Conservation (phyloP, 2,888 invertebrate species). For the Sinotaia quadrata region DNA sequence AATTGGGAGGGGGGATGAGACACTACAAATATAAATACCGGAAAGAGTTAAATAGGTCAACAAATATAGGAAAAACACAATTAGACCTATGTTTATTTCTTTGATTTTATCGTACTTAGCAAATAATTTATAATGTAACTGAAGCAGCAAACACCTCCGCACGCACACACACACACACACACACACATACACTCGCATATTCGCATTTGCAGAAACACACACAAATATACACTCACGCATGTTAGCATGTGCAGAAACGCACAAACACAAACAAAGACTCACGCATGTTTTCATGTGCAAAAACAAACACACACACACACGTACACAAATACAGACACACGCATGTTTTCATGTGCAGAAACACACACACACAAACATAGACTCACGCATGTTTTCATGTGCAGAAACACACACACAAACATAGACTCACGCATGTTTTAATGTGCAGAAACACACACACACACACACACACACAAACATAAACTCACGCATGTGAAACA, state of each 20-base stretch:
- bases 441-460: conserved; percentile 3
- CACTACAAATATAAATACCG: too few relatives aligned
- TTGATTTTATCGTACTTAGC: too few relatives aligned
- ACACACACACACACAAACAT: conserved; percentile 10
- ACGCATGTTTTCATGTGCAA: neutral
- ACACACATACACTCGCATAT: too few relatives aligned
- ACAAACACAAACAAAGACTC: neutral
- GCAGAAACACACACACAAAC: neutral
- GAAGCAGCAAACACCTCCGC: neutral
- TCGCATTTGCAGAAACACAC: too few relatives aligned
- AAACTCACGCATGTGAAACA: neutral
- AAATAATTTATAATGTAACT: too few relatives aligned
- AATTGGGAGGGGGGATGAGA: too few relatives aligned
- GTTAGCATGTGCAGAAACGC: neutral
- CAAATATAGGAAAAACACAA: too few relatives aligned
- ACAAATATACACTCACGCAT: neutral
- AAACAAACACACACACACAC: neutral
- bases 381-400: neutral
- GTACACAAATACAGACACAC: neutral
- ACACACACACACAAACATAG: neutral
- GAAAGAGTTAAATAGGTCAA: too few relatives aligned
- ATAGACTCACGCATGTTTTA: neutral
- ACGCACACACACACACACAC: conserved; percentile 8
- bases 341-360: neutral
- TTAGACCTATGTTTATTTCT: too few relatives aligned